Base-by-base conservation (phyloP, 2,113 vertebrate species). In the Antidorcas marsupialis region DNA sequence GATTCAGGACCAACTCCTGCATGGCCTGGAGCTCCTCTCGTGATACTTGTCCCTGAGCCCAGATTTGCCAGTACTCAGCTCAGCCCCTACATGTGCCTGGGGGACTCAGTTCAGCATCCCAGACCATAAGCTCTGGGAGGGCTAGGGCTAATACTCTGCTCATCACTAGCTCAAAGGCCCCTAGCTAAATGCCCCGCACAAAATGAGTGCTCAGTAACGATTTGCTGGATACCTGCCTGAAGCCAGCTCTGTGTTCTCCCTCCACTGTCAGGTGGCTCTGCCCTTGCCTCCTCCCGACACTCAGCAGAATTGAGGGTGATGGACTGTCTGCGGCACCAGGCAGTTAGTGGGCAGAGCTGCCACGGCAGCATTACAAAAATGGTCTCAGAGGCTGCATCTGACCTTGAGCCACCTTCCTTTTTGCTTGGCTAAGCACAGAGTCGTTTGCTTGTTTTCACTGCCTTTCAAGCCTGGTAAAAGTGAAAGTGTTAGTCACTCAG, bases 351-450 rank as follows among this genome's bases (percentile, higher is more conserved):
- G 78, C 91, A 82, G 86, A 93, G 78, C 1, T 62, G 82, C 36
- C 0, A 1, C 2, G 0, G 33, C 78, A 33, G 89, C 74, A 1
- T 0, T 12, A 9, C 33, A 33, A 13, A 89, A 27, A 55, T 4
- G 1, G 45, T 55, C 81, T 92, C 92, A 47, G 81, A 89, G 53
- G 53, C 14, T 0, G 1, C 43, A 4, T 16, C 95, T 89, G 89
- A 97, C 94, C 96, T 97, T 95, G 78, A 96, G 71, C 57, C 87
- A 57, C 95, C 45, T 95, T 93, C 55, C 59, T 47, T 71, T 91
- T 28, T 92, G 96, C 94, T 95, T 85, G 87, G n/a, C 74, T 92
- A 74, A 92, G 96, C 97, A 64, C 64, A 0, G 59, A 97, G 53
- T 94, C 15, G 15, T 64, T 39, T 7, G 5, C 92, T 89, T 90